phyloP scores from a whole-genome alignment of 2,888 invertebrate species.

The Tridacna crocea region DNA sequence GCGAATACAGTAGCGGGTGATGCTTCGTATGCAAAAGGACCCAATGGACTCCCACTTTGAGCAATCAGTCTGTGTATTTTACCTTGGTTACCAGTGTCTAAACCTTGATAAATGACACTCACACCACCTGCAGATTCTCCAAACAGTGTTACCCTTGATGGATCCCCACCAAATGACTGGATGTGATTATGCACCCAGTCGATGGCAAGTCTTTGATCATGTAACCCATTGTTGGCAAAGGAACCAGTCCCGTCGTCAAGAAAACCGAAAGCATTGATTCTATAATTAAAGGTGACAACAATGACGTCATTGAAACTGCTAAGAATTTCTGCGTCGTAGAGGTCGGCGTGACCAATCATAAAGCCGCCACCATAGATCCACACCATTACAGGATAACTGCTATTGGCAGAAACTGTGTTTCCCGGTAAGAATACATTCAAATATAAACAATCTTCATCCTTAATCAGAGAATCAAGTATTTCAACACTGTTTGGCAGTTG shows the following conservation, averaged over 20 bases:
- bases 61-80: slow-evolving; percentile 71
- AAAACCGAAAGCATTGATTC: slow-evolving; percentile 96
- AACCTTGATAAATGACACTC: slow-evolving; percentile 66
- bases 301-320: slow-evolving; percentile 95
- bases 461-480: slow-evolving; percentile 22
- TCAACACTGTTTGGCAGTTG: slow-evolving; percentile 29
- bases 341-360: slow-evolving; percentile 92
- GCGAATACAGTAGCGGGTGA: slow-evolving; percentile 87
- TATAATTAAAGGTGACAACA: slow-evolving; percentile 97
- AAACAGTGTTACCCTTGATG: slow-evolving; percentile 68
- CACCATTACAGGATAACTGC: slow-evolving; percentile 89
- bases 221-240: slow-evolving; percentile 90
- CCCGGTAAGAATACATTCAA: slow-evolving; percentile 96
- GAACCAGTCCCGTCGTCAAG: slow-evolving; percentile 89
- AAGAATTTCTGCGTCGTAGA: slow-evolving; percentile 87
- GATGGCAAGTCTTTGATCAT: slow-evolving; percentile 97
- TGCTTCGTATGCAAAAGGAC: slow-evolving; percentile 46
- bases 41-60: slow-evolving; percentile 60
- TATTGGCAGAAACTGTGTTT: slow-evolving; percentile 13
- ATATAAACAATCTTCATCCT: slow-evolving; percentile 97
- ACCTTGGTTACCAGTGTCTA: slow-evolving; percentile 64
- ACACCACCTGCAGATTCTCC: slow-evolving; percentile 77
- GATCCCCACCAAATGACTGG: slow-evolving; percentile 71
- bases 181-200: slow-evolving; percentile 97
- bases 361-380: slow-evolving; percentile 98